Evolutionary conservation across 2,797 vertebrate species (phyloP), one percentile per base, ranked within the genome.

Genomic region (Microhierax caerulescens): DNA sequence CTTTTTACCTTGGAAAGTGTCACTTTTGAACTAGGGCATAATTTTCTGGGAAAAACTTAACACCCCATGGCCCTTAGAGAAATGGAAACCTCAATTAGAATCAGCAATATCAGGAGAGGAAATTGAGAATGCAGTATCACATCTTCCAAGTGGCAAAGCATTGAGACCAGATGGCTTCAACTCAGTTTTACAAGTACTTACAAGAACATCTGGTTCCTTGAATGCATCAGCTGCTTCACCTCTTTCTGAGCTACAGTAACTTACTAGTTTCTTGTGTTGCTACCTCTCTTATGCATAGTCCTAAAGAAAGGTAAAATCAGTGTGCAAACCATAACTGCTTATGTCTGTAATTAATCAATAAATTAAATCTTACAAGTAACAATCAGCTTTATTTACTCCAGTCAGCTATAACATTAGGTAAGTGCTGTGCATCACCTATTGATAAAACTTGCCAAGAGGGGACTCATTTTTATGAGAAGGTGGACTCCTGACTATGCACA

Each of bases 181-280:
- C 88, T 95, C 69, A 27, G 37, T 83, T 97, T 95, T 93, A 93
- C 77, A 93, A 95, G 76, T 85, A 56, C 88, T 96, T 91, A 81
- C n/a, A 50, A 67, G 90, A 97, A 96, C 94, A 97, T 96, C 94
- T 97, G 90, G 69, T 83, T 96, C 74, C 79, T 83, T 85, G 85
- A 85, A 61, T 68, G 27, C 39, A 72, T 96, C 95, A 91, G 88
- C 88, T 97, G 92, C 72, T 92, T 93, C 72, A 95, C 91, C 92
- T 89, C 82, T 80, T 92, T 83, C 69, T 88, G 56, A 73, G 88
- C 81, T 78, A 69, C 51, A 80, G 1, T 28, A 77, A 85, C 57
- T 88, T 61, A 37, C 65, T 80, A 0, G 8, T 67, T 94, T 85
- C 75, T 91, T 13, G 1, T 50, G 76, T 54, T 80, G 37, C 70